A percentile compares a stretch with the other conserved stretches of the same genome.
phyloP scores from a whole-genome alignment of 2,113 vertebrate genomes.

The Campylorhamphus procurvoides region DNA sequence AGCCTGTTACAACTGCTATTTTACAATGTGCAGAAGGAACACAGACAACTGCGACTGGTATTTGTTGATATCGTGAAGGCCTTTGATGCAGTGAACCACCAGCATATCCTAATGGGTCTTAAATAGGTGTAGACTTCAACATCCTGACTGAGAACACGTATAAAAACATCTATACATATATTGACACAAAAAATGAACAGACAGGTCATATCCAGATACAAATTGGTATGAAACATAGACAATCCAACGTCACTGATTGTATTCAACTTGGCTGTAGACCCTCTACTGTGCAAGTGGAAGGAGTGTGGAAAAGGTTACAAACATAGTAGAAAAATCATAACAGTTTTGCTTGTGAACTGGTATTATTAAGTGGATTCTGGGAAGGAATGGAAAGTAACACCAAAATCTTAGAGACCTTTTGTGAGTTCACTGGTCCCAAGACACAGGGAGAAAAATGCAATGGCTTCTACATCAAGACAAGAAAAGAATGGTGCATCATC shows the following conservation, averaged over 20 bases:
- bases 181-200: not conserved
- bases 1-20: not conserved
- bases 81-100: no score
- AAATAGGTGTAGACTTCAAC: no score
- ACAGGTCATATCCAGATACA: not conserved
- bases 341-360: not conserved
- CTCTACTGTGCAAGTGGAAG: not conserved
- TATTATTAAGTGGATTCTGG: not conserved
- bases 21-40: not conserved
- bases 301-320: accelerated
- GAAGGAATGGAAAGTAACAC: not conserved
- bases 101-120: no score
- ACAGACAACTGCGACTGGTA: not conserved
- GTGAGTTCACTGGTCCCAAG: not conserved
- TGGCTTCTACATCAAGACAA: not conserved
- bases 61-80: not conserved
- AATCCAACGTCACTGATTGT: not conserved
- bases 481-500: not conserved
- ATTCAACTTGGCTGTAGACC: not conserved
- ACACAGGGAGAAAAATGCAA: not conserved
- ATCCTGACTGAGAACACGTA: not conserved
- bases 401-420: not conserved
- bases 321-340: accelerated
- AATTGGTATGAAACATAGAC: not conserved
- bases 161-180: not conserved